A percentile compares a stretch with the other conserved stretches of the same genome.
Conservation (phyloP, 2,113 vertebrate genomes). For the Notiomystis cincta region DNA sequence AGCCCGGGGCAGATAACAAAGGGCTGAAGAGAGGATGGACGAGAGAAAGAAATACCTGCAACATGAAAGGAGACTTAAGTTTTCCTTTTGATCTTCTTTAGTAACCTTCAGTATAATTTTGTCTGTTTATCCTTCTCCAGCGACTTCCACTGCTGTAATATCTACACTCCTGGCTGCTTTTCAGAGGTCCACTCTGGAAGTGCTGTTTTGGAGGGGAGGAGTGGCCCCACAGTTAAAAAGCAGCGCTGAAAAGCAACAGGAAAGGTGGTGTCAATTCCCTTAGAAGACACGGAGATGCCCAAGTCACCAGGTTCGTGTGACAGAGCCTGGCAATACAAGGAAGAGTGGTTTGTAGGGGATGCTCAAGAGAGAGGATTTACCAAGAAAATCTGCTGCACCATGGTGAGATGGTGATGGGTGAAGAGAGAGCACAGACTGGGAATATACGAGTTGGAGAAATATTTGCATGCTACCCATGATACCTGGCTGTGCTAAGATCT, state of each 20-base stretch:
- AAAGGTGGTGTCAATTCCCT: background rate
- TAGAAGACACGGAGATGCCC: background rate
- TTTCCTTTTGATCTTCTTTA: conserved; percentile 24
- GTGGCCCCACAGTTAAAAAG: background rate
- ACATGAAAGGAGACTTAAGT: background rate
- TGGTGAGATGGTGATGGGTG: background rate
- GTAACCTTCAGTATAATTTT: background rate
- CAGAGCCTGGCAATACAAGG: background rate
- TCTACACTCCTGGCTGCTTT: background rate
- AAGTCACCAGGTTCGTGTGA: rapidly evolving
- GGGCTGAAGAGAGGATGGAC: background rate
- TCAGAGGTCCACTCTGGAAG: background rate
- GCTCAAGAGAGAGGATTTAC: background rate
- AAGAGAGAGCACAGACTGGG: background rate
- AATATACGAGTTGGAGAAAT: background rate
- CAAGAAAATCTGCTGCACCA: background rate
- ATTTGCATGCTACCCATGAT: background rate
- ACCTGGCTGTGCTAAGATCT: background rate
- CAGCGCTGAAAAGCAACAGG: background rate
- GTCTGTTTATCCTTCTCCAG: background rate
- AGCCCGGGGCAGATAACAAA: conserved; percentile 1
- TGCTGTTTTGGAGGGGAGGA: background rate
- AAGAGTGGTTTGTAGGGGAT: background rate
- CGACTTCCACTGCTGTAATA: background rate
- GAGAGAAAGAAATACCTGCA: background rate